Evolutionary conservation across 2,888 invertebrate species (phyloP), one percentile per base, ranked within the genome.

Genomic region (Cyrtodaria siliqua): DNA sequence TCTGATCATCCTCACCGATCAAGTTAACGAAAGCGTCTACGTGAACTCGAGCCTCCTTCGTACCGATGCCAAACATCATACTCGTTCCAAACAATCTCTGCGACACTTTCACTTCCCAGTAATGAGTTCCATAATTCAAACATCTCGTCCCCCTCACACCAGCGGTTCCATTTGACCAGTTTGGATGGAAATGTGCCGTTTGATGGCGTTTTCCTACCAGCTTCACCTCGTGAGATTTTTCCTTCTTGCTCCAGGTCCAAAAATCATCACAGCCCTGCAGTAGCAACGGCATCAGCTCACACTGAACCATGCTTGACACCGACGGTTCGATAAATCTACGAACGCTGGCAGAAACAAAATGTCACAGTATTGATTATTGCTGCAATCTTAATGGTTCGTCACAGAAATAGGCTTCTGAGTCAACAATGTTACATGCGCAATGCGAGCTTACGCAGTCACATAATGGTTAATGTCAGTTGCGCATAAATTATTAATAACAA

Each of bases 61-160:
- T 95, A 47, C 95, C 95, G 55, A 96, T 94, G 18, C 96, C 96
- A 86, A 96, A 96, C 96, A 96, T 96, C 94, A 96, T 96, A 86
- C 95, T 95, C 0, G 96, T 96, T 24, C 96, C 96, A 88, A 96
- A 96, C 49, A 96, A 94, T 52, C 96, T 92, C 85, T 95, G 95
- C 0, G 95, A 95, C 0, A 94, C 89, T 26, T 87, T 93, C 67
- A 96, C 92, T 90, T 96, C 95, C 96, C 96, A 96, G 90, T 95
- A 96, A 91, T 95, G 92, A 40, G 86, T 83, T 12, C 93, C 92
- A 52, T 92, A 95, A 90, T 96, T 96, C n/a, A 96, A 93, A 8
- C 95, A 92, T 24, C 95, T 93, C 20, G 95, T 95, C 6, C 96
- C 96, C 56, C 95, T 94, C 0, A 96, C 95, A 0, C 95, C 96